Base-by-base conservation (phyloP, 2,888 invertebrate species). In the Seira sanloemensis region DNA sequence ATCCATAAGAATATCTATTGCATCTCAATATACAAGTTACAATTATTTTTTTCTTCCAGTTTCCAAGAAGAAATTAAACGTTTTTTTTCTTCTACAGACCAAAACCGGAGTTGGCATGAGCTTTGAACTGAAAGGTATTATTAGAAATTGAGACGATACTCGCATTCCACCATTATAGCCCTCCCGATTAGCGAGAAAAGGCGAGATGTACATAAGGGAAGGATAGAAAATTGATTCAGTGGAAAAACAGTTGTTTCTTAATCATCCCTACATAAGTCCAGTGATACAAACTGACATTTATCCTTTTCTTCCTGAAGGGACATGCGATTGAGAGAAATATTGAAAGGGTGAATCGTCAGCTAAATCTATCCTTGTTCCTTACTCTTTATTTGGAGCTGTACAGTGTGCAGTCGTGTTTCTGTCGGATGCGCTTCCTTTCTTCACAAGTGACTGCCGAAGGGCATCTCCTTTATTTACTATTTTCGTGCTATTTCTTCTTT, bases 391-490 rank as follows among this genome's bases (percentile, higher is more conserved):
- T n/a, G n/a, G n/a, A n/a, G n/a, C n/a, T n/a, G n/a, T n/a, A n/a
- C n/a, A n/a, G 58, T 58, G 7, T 58, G 58, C n/a, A 58, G 37
- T 18, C 4, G 58, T 58, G n/a, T 12, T 58, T 58, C 58, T 18
- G 5, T 58, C 37, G 7, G 37, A 9, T 12, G 37, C 12, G 12
- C 62, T 67, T 25, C 18, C 67, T 16, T 69, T 69, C 37, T 69
- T 37, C 37, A 7, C 27, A 25, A 21, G 26, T 18, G 27, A 19
- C 19, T 73, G 50, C 50, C 50, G 26, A 58, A 58, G 58, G 58
- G 73, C 58, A 73, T 73, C 25, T 2, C 71, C 18, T 46, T 58
- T 73, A 26, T 73, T 58, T 54, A 50, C 50, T 72, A 21, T 46
- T 72, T 58, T 21, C 73, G n/a, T 50, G 50, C 37, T 50, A 50